Evolutionary conservation across 2,888 invertebrate species (phyloP), one percentile per base, ranked within the genome.

Genomic region (Lasioglossum malachurum): DNA sequence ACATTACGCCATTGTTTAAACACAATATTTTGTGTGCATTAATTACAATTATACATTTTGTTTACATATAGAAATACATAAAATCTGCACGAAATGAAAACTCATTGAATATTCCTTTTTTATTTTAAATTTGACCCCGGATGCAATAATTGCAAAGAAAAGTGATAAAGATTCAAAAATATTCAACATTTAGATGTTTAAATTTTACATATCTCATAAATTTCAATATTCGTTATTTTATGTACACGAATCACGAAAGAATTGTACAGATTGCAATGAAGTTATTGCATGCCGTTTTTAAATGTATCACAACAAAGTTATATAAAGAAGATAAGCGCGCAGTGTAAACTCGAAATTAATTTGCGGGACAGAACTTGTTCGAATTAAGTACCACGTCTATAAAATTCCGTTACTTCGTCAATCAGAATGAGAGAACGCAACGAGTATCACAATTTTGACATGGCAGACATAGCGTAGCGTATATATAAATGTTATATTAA

Each of bases 221-320:
- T 75, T 78, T 53, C 38, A 75, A 46, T 84, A 49, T 31, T 57
- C 78, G 38, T 80, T 14, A 44, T 38, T 16, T 73, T 87, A 87
- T 84, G n/a, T 84, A 84, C 82, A 85, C 14, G 35, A 80, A 80
- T 53, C 75, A 76, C 71, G 46, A 69, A 83, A 85, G 12, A 75
- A 75, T 87, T 44, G 73, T 75, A 72, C 44, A 78, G 35, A 75
- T 44, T 79, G 27, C 67, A 41, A 78, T 57, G 23, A 27, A 44
- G 23, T 64, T 74, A 77, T 80, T 81, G 69, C 80, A 72, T 74
- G n/a, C 74, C 82, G 53, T 4, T 71, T 53, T 81, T 38, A 82
- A 84, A 80, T 76, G 44, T 88, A 84, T 88, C 88, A 89, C 78
- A 87, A 83, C 31, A 86, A 75, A 80, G 67, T 77, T 81, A 80